phyloP scores from a whole-genome alignment of 2,888 invertebrate species.

The Apeira syringaria region DNA sequence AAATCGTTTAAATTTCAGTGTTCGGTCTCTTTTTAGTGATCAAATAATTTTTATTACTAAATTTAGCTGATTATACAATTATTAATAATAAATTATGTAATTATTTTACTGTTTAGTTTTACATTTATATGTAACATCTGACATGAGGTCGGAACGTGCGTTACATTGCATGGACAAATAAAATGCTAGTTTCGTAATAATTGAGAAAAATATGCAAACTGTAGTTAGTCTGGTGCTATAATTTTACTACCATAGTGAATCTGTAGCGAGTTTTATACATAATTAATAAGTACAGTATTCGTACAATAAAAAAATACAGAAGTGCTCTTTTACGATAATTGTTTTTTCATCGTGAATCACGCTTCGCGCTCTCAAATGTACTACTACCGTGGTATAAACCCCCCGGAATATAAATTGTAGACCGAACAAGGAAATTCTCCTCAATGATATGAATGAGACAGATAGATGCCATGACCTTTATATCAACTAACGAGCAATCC shows the following conservation, averaged over 20 bases:
- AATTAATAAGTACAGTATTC: slow-evolving; percentile 13
- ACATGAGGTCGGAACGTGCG: background rate
- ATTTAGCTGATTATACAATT: slow-evolving; percentile 1
- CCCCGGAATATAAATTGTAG: no score
- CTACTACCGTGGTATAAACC: no score
- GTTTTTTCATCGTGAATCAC: slow-evolving; percentile 2
- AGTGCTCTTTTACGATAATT: slow-evolving; percentile 8
- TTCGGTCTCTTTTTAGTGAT: slow-evolving; percentile 9
- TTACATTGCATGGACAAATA: background rate
- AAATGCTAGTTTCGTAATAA: slow-evolving; percentile 3
- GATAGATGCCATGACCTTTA: no score
- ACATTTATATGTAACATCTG: background rate
- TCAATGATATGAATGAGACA: no score
- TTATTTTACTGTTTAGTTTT: background rate
- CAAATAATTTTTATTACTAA: slow-evolving; percentile 3
- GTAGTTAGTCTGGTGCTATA: slow-evolving; percentile 28
- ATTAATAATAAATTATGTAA: slow-evolving; percentile 6
- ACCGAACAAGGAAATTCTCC: no score
- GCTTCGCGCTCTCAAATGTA: slow-evolving; percentile 3
- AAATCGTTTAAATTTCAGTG: slow-evolving; percentile 10
- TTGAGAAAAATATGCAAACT: slow-evolving; percentile 10
- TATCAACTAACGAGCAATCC: no score
- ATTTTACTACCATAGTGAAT: slow-evolving; percentile 21
- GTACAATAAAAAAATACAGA: slow-evolving; percentile 1
- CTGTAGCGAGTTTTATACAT: slow-evolving; percentile 22